Conservation (phyloP, 2,113 vertebrate species). For the Coreoperca whiteheadi region DNA sequence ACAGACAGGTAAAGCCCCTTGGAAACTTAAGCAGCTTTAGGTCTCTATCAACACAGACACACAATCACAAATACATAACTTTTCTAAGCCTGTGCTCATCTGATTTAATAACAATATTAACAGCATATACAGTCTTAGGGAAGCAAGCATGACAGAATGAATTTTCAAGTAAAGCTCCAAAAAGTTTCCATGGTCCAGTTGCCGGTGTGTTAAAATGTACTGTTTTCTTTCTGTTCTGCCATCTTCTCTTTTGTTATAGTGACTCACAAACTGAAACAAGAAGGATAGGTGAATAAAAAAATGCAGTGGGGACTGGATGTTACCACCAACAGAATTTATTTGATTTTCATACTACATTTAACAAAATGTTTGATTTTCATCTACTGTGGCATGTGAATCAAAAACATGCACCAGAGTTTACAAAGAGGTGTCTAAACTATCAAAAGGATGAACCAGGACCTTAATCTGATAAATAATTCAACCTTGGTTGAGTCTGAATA, state of each 20-base stretch:
- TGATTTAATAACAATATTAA: slow-evolving; percentile 13
- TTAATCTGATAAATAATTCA: neutral
- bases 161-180: neutral
- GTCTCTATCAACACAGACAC: slow-evolving; percentile 30
- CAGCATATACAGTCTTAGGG: neutral
- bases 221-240: neutral
- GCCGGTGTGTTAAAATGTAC: neutral
- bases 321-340: neutral
- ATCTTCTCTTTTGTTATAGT: neutral
- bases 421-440: neutral
- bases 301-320: neutral
- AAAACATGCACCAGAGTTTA: neutral
- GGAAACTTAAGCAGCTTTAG: slow-evolving; percentile 41
- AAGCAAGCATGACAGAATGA: neutral
- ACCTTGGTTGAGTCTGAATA: slow-evolving; percentile 9
- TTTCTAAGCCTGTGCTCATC: slow-evolving; percentile 19
- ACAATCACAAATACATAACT: slow-evolving; percentile 23
- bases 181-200: neutral
- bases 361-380: neutral
- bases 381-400: neutral
- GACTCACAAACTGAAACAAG: neutral
- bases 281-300: neutral
- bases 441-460: neutral
- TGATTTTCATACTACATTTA: neutral
- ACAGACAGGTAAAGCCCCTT: slow-evolving; percentile 11